Conservation (phyloP, 1,140 invertebrate genomes). For the Lordiphosa stackelbergi region DNA sequence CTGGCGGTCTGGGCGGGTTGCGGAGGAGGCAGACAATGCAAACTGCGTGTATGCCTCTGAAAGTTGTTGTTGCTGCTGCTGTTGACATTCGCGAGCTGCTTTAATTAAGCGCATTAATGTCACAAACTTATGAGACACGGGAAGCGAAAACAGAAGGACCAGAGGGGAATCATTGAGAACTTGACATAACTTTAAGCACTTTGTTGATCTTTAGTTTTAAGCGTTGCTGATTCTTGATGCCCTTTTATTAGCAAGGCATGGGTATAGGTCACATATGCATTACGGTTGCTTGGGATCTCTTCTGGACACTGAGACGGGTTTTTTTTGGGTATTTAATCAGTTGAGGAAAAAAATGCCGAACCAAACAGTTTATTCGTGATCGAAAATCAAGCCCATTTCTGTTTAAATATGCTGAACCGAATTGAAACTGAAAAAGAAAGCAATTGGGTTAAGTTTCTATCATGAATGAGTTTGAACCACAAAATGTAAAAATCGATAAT, state of each 20-base stretch:
- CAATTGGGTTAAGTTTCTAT: too few relatives aligned
- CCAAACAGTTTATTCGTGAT: too few relatives aligned
- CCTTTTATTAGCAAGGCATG: background rate
- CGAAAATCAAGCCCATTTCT: too few relatives aligned
- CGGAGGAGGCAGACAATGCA: conserved; percentile 35
- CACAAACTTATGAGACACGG: conserved; percentile 55
- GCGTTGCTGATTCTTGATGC: conserved; percentile 27
- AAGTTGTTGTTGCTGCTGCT: conserved; percentile 40
- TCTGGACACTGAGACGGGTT: too few relatives aligned
- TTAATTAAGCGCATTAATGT: conserved; percentile 74
- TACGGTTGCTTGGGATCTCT: too few relatives aligned
- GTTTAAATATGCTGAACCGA: too few relatives aligned
- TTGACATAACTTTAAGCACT: conserved; percentile 58
- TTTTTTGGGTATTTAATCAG: too few relatives aligned
- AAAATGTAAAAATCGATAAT: too few relatives aligned
- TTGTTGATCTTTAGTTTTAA: conserved; percentile 65
- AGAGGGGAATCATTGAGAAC: conserved; percentile 35
- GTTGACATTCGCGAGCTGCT: conserved; percentile 53
- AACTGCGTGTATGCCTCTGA: conserved; percentile 31
- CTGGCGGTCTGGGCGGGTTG: conserved; percentile 17
- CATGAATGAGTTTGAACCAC: too few relatives aligned
- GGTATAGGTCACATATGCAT: too few relatives aligned
- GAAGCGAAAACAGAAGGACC: conserved; percentile 11
- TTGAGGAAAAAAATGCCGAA: too few relatives aligned
- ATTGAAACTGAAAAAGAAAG: too few relatives aligned